Conservation (phyloP, 2,797 vertebrate species). For the Pipistrellus kuhlii region DNA sequence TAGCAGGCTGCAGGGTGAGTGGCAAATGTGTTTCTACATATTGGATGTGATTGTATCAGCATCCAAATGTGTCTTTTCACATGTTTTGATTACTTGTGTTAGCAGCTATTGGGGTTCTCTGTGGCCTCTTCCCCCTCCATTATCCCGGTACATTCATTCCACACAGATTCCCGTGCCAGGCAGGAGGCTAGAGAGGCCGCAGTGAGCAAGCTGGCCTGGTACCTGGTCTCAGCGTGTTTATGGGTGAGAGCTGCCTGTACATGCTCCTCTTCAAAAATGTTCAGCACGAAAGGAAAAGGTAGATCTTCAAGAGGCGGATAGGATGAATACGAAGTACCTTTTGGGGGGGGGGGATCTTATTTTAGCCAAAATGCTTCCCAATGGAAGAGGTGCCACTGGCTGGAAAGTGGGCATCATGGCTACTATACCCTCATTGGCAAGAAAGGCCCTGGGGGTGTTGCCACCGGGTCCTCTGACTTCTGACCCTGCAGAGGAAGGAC, state of each 20-base stretch:
- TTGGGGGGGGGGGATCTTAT: background rate
- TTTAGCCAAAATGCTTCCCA: background rate
- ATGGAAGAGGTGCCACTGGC: background rate
- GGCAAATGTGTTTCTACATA: slow-evolving; percentile 50
- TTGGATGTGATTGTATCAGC: slow-evolving; percentile 31
- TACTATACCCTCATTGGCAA: background rate
- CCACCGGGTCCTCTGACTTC: background rate
- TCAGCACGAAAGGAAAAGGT: background rate
- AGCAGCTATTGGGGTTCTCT: slow-evolving; percentile 28
- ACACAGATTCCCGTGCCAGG: background rate
- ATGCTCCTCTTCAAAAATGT: background rate
- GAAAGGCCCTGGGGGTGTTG: background rate
- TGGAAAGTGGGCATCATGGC: background rate
- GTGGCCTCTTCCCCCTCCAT: background rate
- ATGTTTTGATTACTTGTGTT: slow-evolving; percentile 10
- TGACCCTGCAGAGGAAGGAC: background rate
- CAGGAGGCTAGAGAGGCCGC: background rate
- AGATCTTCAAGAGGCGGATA: background rate
- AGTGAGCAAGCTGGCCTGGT: background rate
- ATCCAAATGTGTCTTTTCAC: background rate
- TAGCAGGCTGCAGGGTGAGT: slow-evolving; percentile 47
- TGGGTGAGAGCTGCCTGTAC: background rate
- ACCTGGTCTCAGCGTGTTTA: background rate
- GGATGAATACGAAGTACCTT: background rate
- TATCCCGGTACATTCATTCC: background rate